phyloP scores from a whole-genome alignment of 2,888 invertebrate genomes.

The Ornithoptera priamus region DNA sequence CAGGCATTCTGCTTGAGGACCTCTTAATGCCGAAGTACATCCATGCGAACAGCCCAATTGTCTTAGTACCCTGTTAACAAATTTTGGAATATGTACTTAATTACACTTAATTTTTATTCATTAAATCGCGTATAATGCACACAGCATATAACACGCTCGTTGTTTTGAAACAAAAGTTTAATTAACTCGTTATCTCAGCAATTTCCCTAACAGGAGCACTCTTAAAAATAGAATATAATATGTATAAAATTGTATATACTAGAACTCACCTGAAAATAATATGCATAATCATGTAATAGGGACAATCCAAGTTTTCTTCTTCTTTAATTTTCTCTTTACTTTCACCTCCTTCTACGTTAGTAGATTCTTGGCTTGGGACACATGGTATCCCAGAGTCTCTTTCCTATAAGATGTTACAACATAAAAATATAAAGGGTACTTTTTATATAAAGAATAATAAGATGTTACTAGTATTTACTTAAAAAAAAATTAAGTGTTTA shows the following conservation, averaged over 20 bases:
- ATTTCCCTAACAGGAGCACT: too few relatives aligned
- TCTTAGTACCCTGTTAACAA: constrained; percentile 84
- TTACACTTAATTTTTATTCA: too few relatives aligned
- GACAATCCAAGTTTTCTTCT: constrained; percentile 75
- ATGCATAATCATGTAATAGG: constrained; percentile 87
- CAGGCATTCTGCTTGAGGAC: constrained; percentile 94
- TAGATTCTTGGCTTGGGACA: constrained; percentile 74
- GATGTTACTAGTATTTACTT: too few relatives aligned
- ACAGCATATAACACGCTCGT: too few relatives aligned
- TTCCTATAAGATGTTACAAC: constrained; percentile 41
- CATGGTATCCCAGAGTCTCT: constrained; percentile 72
- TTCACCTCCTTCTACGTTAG: constrained; percentile 70
- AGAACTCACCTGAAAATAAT: constrained; percentile 77
- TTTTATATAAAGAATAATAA: too few relatives aligned
- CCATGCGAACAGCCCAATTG: constrained; percentile 96
- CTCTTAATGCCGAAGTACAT: constrained; percentile 91
- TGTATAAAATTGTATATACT: too few relatives aligned
- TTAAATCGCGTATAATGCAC: too few relatives aligned
- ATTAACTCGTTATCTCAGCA: too few relatives aligned
- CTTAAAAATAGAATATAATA: too few relatives aligned
- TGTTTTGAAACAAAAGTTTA: too few relatives aligned
- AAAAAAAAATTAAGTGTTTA: too few relatives aligned
- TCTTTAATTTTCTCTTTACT: constrained; percentile 65
- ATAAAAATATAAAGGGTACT: too few relatives aligned
- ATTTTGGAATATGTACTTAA: not conserved